These are phyloP conservation scores for Hippocampus mohnikei DNA, from an alignment of 2,113 vertebrate genomes.

Conservation along the genomic window DNA sequence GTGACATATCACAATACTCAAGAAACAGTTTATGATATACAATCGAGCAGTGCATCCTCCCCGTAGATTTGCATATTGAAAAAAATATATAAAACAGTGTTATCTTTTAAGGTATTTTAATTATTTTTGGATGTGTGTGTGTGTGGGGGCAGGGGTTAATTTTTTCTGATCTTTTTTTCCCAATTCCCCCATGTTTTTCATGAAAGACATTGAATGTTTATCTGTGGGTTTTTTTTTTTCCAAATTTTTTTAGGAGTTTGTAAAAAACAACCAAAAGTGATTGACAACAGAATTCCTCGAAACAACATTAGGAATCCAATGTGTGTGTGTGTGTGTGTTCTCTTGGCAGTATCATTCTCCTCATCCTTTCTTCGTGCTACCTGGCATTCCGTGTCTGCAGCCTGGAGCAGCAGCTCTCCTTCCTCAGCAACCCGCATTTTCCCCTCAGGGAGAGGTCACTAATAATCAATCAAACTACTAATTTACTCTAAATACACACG, in stretches of 20 bases:
- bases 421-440: slow-evolving; percentile 73
- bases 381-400: slow-evolving; percentile 90
- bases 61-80: no score
- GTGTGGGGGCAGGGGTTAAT: no score
- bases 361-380: slow-evolving; percentile 89
- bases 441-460: slow-evolving; percentile 72
- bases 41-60: no score
- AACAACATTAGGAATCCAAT: neutral
- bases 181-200: no score
- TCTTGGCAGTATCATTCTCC: slow-evolving; percentile 76
- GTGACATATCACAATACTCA: slow-evolving; percentile 11
- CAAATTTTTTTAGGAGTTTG: no score
- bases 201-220: no score
- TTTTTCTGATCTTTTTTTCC: no score
- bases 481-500: neutral
- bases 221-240: no score
- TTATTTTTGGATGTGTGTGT: no score
- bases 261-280: no score
- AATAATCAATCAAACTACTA: neutral
- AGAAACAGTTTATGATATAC: neutral
- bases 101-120: no score
- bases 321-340: neutral
- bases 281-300: neutral
- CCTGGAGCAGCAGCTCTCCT: slow-evolving; percentile 87
- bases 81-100: no score